Evolutionary conservation across 1,140 invertebrate species (phyloP).

Genomic region (Nylanderia fulva): DNA sequence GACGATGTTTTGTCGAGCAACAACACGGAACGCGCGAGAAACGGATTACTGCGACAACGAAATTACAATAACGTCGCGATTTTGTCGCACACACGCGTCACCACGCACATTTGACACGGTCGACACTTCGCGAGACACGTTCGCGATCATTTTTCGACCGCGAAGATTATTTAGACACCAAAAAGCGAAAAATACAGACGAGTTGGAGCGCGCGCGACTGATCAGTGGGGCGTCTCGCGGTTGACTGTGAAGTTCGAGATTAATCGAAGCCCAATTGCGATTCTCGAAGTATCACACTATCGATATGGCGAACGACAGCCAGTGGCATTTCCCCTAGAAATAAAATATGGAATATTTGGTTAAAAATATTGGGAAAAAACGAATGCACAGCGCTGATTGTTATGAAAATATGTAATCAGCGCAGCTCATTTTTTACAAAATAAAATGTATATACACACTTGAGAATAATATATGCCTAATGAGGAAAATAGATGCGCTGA

Average conservation of each 20-base stretch:
- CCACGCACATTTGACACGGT: background rate
- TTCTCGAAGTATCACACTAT: background rate
- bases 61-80: background rate
- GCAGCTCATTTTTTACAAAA: background rate
- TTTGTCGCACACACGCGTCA: background rate
- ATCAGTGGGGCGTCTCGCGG: background rate
- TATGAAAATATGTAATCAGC: background rate
- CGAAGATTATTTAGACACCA: no score
- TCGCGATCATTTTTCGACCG: background rate
- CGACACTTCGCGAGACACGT: background rate
- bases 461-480: background rate
- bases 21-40: no score
- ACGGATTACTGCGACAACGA: background rate
- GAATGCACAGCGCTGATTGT: no score
- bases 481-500: no score
- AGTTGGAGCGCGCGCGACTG: background rate
- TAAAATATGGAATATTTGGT: no score
- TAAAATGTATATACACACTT: background rate
- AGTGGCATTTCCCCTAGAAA: no score
- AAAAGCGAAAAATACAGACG: background rate
- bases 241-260: background rate
- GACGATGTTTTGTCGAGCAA: background rate
- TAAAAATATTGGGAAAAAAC: no score
- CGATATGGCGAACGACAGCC: no score
- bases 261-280: background rate